Base-by-base conservation (phyloP, 2,797 vertebrate species). In the Emydoidea blandingii region DNA sequence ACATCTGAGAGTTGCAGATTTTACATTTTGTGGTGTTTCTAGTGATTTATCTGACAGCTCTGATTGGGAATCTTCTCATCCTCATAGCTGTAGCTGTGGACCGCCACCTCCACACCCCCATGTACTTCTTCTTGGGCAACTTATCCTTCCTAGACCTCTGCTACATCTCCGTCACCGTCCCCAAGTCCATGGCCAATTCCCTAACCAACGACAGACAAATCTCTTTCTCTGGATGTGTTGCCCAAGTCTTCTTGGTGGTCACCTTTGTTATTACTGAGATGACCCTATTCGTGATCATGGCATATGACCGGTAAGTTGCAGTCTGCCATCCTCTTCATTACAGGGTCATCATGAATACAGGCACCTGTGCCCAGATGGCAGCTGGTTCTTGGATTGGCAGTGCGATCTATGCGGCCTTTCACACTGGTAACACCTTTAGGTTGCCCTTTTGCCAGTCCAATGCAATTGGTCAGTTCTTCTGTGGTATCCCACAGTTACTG, bases 241-340 rank as follows among this genome's bases (percentile, higher is more conserved):
- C 79, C 18, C 91, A 95, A 41, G 54, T 91, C 9, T 49, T 91
- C 76, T 91, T 91, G 3, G 49, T 93, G 27, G 34, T 93, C 59
- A 29, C 65, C 50, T 59, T 93, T 29, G 21, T 52, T 18, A 53
- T 29, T 15, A 88, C 79, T 29, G 91, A 95, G n/a, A 47, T 91
- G 41, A 83, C 81, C 14, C 65, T 95, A 3, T 53, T 95, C 8
- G 68, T 82, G 47, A 25, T 93, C 52, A 88, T 95, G 91, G 81
- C 94, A 47, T 95, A 86, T 44, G 89, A 95, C 50, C 53, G 86
- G 7, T 95, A 92, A 76, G 8, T 93, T 76, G 94, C 94, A 19
- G 91, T 95, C 53, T 95, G 94, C 19, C 76, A 86, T 19, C 86
- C 91, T 27, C n/a, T 95, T 44, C 65, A 83, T 29, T 93, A 95